Evolutionary conservation across 2,113 vertebrate genomes (phyloP).

Genomic region (Ageneiosus marmoratus): DNA sequence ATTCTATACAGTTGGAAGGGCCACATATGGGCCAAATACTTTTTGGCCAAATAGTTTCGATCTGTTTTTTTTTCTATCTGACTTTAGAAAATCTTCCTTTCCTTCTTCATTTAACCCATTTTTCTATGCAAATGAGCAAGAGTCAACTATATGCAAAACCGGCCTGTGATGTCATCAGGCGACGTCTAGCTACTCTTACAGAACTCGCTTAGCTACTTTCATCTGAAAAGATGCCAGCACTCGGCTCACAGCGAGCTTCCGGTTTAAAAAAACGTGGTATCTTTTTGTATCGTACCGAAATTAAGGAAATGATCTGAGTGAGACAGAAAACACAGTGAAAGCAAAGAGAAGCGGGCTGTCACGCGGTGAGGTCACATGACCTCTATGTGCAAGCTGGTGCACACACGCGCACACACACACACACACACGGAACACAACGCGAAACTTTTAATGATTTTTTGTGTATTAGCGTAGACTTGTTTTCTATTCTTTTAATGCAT

Average conservation of each 20-base stretch:
- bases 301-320: no score
- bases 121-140: no score
- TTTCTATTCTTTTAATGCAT: constrained; percentile 6
- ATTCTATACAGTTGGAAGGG: no score
- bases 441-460: neutral
- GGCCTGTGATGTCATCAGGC: neutral
- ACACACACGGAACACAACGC: no score
- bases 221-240: neutral
- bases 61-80: no score
- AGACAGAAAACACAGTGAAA: neutral
- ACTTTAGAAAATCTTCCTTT: no score
- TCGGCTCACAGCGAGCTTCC: neutral
- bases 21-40: no score
- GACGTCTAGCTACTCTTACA: neutral
- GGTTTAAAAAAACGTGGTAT: neutral
- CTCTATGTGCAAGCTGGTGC: neutral
- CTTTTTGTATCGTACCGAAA: neutral
- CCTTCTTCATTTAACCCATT: no score
- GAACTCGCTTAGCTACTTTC: neutral
- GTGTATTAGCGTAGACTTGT: neutral
- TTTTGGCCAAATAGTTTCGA: no score
- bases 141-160: neutral
- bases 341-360: neutral
- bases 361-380: constrained; percentile 63
- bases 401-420: neutral